Conservation (phyloP, 23 tunicate genomes). For the Trididemnum miniatum region DNA sequence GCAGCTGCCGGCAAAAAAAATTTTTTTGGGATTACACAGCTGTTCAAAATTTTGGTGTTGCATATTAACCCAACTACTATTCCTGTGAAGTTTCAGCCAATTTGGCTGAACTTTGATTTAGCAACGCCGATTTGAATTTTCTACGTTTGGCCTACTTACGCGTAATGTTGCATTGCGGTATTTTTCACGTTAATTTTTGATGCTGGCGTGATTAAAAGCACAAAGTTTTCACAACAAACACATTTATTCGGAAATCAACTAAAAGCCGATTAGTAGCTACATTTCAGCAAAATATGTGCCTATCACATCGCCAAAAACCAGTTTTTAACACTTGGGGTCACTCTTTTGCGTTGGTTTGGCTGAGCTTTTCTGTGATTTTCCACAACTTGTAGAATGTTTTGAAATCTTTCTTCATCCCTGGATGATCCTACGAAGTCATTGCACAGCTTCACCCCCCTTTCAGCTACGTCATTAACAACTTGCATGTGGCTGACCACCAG, state of each 20-base stretch:
- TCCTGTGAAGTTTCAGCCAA: background rate
- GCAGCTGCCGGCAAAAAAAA: no score
- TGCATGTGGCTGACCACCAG: background rate
- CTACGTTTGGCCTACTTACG: background rate
- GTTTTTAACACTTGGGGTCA: background rate
- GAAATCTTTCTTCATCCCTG: background rate
- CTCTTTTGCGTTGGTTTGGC: background rate
- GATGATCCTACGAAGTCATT: background rate
- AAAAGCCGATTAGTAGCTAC: background rate
- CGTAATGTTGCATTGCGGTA: background rate
- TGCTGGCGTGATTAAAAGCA: background rate
- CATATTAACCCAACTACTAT: background rate
- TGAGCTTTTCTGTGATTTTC: background rate
- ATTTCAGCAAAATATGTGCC: background rate
- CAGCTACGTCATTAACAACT: conserved; percentile 7
- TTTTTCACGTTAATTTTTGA: background rate
- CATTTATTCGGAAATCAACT: background rate
- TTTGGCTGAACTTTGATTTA: background rate
- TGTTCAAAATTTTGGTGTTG: background rate
- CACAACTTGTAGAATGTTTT: background rate
- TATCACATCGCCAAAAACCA: background rate
- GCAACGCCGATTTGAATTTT: background rate
- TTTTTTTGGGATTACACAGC: background rate
- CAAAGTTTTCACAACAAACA: background rate
- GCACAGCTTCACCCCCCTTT: background rate